phyloP scores from a whole-genome alignment of 2,113 vertebrate genomes.

The Thermophis baileyi region DNA sequence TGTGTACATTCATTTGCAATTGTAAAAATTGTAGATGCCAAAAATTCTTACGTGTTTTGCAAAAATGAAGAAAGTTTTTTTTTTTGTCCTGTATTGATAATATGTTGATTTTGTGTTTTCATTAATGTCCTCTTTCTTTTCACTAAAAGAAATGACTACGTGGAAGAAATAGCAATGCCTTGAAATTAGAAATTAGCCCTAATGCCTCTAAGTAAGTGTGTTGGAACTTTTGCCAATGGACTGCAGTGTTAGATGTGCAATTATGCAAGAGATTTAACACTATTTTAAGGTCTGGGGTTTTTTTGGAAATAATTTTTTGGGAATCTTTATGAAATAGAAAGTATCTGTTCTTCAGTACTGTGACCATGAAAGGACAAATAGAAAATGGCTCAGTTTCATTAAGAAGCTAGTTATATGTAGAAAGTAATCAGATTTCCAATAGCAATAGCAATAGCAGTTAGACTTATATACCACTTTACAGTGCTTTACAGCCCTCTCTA shows the following conservation, averaged over 20 bases:
- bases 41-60: constrained; percentile 35
- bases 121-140: constrained; percentile 1
- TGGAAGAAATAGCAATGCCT: background rate
- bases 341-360: background rate
- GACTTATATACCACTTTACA: no score
- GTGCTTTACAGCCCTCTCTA: no score
- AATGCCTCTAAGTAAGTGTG: background rate
- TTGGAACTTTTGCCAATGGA: background rate
- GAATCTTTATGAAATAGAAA: background rate
- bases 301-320: background rate
- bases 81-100: constrained; percentile 3
- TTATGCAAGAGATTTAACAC: background rate
- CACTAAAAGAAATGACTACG: background rate
- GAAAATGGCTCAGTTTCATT: background rate
- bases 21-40: constrained; percentile 22
- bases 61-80: constrained; percentile 1
- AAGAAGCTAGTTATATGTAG: background rate
- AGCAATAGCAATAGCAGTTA: no score
- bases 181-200: background rate
- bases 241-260: background rate
- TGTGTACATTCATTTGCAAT: constrained; percentile 33
- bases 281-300: background rate
- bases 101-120: background rate
- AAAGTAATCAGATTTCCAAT: background rate
- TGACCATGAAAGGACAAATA: background rate